Base-by-base conservation (phyloP, 2,113 vertebrate species). In the Prunella fulvescens region DNA sequence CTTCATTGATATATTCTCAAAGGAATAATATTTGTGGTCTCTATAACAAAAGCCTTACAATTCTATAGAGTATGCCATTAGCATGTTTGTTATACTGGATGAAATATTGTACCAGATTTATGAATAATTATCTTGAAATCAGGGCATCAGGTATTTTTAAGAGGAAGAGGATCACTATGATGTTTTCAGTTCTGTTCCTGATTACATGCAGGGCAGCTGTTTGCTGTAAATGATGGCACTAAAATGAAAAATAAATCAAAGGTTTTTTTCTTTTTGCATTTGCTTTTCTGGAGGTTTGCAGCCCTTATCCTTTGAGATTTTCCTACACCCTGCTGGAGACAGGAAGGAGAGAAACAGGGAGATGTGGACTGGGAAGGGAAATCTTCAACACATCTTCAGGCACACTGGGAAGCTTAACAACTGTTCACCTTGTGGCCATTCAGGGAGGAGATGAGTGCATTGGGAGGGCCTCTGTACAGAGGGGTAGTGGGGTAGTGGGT, bases 181-280 rank as follows among this genome's bases (percentile, higher is more conserved):
- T 62, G 56, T 47, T 72, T 91, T 80, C 58, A 42, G 13, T 69
- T 93, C 65, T 87, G 1, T 86, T 92, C 40, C 31, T 48, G 66
- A 37, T 47, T 37, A 22, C 1, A 0, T 71, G 50, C n/a, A 44
- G 53, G 77, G 53, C 37, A 86, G 44, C 50, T 69, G 28, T 88
- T 94, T 69, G 35, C 66, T 94, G 29, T 82, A 83, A 80, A 31
- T 44, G 10, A 74, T 76, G 50, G 20, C 39, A 39, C 76, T 91
- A 64, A 94, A 96, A 78, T 65, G 48, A 81, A 92, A 87, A 93
- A 61, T 72, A 85, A 89, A 71, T 51, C 14, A 25, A 81, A 84
- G 39, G 9, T 39, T 37, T 58, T 69, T 53, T 57, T 23, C 9
- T 25, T 58, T 58, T 18, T 65, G 29, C 28, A 19, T 85, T 74